A percentile compares a stretch with the other conserved stretches of the same genome.
phyloP scores from a whole-genome alignment of 1,140 invertebrate species.

The Ridgeia piscesae region DNA sequence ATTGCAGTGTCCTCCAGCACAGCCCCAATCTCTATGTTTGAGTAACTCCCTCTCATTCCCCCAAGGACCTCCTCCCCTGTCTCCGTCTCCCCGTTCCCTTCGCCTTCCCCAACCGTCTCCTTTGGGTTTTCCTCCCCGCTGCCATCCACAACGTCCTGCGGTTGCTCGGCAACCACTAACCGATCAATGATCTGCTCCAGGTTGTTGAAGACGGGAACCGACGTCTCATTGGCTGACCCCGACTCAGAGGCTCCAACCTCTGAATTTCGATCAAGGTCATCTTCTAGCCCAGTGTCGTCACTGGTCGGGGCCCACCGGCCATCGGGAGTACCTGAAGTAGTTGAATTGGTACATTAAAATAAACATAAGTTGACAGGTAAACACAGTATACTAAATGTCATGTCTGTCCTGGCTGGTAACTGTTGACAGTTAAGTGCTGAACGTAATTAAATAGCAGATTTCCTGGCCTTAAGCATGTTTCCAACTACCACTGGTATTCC shows the following conservation, averaged over 20 bases:
- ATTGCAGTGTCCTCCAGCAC: constrained; percentile 34
- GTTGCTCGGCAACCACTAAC: background rate
- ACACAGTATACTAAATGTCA: background rate
- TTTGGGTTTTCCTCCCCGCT: background rate
- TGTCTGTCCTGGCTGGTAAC: background rate
- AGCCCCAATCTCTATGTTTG: constrained; percentile 47
- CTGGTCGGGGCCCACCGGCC: constrained; percentile 37
- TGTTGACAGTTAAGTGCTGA: too few species aligned
- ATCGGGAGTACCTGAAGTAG: constrained; percentile 34
- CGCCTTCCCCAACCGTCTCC: background rate
- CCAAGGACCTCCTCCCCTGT: background rate
- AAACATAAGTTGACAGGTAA: background rate
- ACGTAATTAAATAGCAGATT: too few species aligned
- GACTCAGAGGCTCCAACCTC: background rate
- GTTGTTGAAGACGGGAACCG: background rate
- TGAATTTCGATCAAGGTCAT: constrained; percentile 45
- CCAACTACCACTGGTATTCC: too few species aligned
- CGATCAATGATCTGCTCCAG: background rate
- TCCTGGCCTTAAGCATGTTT: too few species aligned
- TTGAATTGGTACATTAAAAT: background rate
- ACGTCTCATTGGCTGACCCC: background rate
- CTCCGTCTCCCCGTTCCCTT: background rate
- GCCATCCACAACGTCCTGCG: background rate
- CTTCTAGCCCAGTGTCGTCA: constrained; percentile 50
- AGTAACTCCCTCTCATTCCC: constrained; percentile 38